Evolutionary conservation across 2,113 vertebrate species (phyloP), one percentile per base, ranked within the genome.

Genomic region (Baryphthengus martii): DNA sequence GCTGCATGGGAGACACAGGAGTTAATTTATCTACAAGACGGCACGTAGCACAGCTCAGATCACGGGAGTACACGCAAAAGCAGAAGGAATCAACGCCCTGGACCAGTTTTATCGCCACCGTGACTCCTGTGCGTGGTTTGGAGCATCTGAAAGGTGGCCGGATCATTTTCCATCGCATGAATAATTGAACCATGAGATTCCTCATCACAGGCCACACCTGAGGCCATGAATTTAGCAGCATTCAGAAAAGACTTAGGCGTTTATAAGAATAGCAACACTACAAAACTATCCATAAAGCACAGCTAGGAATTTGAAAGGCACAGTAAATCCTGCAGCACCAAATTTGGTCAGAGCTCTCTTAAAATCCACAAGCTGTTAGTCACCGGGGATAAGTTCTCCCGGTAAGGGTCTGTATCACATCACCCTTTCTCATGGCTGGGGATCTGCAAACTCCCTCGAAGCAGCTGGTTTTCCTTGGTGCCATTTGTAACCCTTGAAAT

Each of bases 181-280:
- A 83, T 86, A 90, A 93, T 92, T 92, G 90, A 96, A 40, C 55
- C 37, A 35, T 66, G 67, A 66, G 45, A 61, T 74, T 89, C 73
- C 29, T 63, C 85, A 93, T 55, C 52, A 58, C 55, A 92, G 81
- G 61, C 20, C 65, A 75, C 79, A 94, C 71, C 71, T 73, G 62
- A 83, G 67, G 79, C 75, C 82, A 55, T 1, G 1, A 71, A 83
- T 70, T 80, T 12, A 47, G 45, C 50, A 86, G 68, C 85, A 45
- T 58, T 66, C 31, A 20, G 56, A 77, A 80, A 83, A 25, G 13
- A 14, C 37, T 70, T 17, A 53, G 81, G 39, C 25, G 4, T 50
- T 65, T 82, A 18, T 76, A 82, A 66, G 45, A 40, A 76, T 0
- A 70, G 72, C 42, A 63, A 58, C 85, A 72, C 6, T 15, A 33